Evolutionary conservation across 1,140 invertebrate species (phyloP).

Genomic region (Pemphigus obesinymphae): DNA sequence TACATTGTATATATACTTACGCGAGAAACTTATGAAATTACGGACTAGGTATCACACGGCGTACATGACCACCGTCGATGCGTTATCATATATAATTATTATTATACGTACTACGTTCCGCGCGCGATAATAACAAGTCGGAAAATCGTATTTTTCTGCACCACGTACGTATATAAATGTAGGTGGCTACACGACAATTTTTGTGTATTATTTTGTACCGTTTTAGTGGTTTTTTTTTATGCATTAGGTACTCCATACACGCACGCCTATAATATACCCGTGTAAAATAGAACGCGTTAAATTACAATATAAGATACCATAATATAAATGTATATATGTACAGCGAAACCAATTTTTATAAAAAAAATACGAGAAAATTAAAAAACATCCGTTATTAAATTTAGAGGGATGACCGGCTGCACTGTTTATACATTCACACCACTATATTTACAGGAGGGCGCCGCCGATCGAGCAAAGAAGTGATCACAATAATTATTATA

Average conservation of each 20-base stretch:
- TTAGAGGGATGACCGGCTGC: no score
- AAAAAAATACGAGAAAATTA: no score
- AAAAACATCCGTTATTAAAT: no score
- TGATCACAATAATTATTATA: no score
- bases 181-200: no score
- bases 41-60: no score
- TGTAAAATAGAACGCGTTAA: background rate
- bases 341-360: no score
- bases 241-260: background rate
- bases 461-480: no score
- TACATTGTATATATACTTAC: background rate
- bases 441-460: no score
- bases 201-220: no score
- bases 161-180: no score
- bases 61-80: background rate
- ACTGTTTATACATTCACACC: no score
- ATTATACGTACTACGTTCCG: conserved; percentile 1
- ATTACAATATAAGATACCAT: background rate
- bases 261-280: background rate
- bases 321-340: background rate
- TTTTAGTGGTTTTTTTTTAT: background rate
- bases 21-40: background rate
- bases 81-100: background rate
- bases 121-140: background rate
- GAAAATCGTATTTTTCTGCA: conserved; percentile 10